Evolutionary conservation across 2,113 vertebrate genomes (phyloP), one percentile per base, ranked within the genome.

Genomic region (Geococcyx californianus): DNA sequence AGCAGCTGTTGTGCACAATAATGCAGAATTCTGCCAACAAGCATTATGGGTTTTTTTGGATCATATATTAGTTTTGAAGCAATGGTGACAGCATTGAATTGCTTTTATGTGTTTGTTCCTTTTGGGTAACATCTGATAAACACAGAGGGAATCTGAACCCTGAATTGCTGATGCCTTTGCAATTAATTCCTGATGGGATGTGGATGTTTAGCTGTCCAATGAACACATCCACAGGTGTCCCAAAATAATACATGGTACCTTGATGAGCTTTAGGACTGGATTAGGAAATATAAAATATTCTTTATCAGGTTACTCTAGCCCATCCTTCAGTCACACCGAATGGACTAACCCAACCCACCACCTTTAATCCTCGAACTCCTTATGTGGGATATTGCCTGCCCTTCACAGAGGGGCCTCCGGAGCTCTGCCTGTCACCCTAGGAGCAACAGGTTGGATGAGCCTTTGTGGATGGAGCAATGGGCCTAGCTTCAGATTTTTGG

Each of bases 1-100:
- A 73, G 24, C 88, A 93, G 74, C 81, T 94, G 96, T 54, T 90
- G 31, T 69, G 19, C 28, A 92, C 60, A 90, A 91, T 26, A 51
- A 63, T 12, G 55, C 38, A 44, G 47, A 49, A 40, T 78, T 90
- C 72, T 89, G 82, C 60, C 72, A 85, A 66, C 58, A 84, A 76
- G 1, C 44, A 26, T 74, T 73, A 33, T 40, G 83, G 40, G 56
- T 23, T 62, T 58, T 24, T 33, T 45, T 69, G 20, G 28, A 84
- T 28, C 18, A 3, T 34, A 13, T 6, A 36, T 55, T 70, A 3
- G 24, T 80, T 83, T 83, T 70, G 82, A 75, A 94, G 38, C 55
- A 45, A 19, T 14, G 31, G 29, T 38, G 52, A 72, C 56, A 83
- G 56, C 59, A 54, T 12, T 0, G 1, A 58, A 38, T 90, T 90